Base-by-base conservation (phyloP, 1,140 invertebrate genomes). In the Nixonia krombeini region DNA sequence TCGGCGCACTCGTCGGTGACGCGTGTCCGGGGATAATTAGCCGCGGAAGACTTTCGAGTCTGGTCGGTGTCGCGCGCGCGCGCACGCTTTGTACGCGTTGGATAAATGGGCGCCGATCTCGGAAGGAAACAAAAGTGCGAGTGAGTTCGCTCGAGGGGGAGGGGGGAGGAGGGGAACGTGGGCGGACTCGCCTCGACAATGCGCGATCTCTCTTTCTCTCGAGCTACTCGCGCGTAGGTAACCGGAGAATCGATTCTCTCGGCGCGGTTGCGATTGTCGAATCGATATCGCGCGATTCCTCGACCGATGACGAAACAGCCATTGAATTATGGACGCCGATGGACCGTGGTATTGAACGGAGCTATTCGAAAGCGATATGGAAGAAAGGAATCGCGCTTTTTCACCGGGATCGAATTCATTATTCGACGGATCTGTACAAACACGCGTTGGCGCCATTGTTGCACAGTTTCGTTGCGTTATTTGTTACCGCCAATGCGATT, bases 221-320 rank as follows among this genome's bases (percentile, higher is more conserved):
- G 35, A 37, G 12, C 35, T 37, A 37, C 8, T 37, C 12, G 35
- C 35, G 35, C 35, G 12, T 9, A 37, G 12, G 12, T 12, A 37
- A 37, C 46, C 33, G 26, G 16, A 1, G 21, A 51, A n/a, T n/a
- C n/a, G n/a, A n/a, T n/a, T n/a, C n/a, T n/a, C n/a, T n/a, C n/a
- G n/a, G n/a, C n/a, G n/a, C n/a, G n/a, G n/a, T n/a, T 61, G 53
- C 38, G 42, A 50, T 61, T 61, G 57, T 61, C 47, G 64, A 50
- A 62, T 68, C 64, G 64, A 68, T 68, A 59, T 37, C 35, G 35
- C 35, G 35, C 35, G 35, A 37, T 13, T 37, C 35, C 4, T 12
- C n/a, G n/a, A n/a, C 35, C 35, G 15, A 37, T 37, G 35, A 12
- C 35, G 35, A 26, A 26, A 26, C 4, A 26, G 25, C 25, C 35